phyloP scores from a whole-genome alignment of 1,140 invertebrate genomes.

The Magallana ariakensis region DNA sequence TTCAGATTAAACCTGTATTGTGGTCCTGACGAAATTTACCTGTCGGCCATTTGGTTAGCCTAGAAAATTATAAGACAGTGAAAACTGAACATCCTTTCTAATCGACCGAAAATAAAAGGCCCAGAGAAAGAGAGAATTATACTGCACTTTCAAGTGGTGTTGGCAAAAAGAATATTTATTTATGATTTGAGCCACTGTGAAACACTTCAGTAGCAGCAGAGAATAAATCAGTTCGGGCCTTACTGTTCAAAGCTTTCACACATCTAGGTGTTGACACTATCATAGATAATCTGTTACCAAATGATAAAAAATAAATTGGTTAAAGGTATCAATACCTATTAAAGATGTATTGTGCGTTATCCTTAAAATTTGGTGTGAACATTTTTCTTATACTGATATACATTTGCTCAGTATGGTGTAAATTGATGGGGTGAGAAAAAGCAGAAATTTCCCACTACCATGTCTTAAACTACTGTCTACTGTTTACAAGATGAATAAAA shows the following conservation, averaged over 20 bases:
- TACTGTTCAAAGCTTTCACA: not conserved
- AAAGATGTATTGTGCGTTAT: not conserved
- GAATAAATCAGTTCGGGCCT: not conserved
- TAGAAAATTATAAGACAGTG: slow-evolving; percentile 21
- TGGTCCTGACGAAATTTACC: not conserved
- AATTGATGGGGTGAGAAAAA: not conserved
- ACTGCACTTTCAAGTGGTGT: not conserved
- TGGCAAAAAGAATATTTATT: not conserved
- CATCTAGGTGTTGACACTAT: not conserved
- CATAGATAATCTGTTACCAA: not conserved
- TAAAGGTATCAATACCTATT: not conserved
- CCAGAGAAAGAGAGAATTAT: not conserved
- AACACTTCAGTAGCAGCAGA: slow-evolving; percentile 13
- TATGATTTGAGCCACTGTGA: not conserved
- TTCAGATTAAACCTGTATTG: slow-evolving; percentile 29
- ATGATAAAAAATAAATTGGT: not conserved
- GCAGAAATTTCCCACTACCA: not conserved
- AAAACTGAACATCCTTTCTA: slow-evolving; percentile 23
- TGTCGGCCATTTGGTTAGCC: slow-evolving; percentile 15
- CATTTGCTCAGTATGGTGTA: not conserved
- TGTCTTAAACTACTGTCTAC: too few relatives aligned
- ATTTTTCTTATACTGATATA: not conserved
- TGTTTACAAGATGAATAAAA: too few relatives aligned
- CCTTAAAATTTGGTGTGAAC: not conserved
- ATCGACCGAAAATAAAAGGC: not conserved